phyloP scores from a whole-genome alignment of 1,140 invertebrate species.

The Batillaria attramentaria region DNA sequence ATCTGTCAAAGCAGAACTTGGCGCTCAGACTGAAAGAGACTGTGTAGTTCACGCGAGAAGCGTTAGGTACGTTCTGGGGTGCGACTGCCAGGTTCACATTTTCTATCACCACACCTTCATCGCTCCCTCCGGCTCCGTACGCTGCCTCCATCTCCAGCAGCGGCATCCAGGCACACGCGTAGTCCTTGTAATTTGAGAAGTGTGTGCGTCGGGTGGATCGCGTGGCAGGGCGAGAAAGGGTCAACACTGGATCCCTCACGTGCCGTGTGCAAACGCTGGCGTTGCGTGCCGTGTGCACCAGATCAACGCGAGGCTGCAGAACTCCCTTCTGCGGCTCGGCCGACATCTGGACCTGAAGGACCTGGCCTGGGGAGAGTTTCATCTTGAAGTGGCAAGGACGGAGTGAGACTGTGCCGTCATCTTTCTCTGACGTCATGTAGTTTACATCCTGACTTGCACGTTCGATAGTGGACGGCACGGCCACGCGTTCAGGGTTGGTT shows the following conservation, averaged over 20 bases:
- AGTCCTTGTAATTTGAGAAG: constrained; percentile 35
- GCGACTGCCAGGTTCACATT: constrained; percentile 27
- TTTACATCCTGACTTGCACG: neutral
- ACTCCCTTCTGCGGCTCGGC: constrained; percentile 41
- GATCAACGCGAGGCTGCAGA: constrained; percentile 36
- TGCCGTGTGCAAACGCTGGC: constrained; percentile 50
- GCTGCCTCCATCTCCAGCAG: constrained; percentile 52
- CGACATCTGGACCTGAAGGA: constrained; percentile 43
- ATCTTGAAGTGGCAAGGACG: constrained; percentile 39
- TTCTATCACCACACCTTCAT: constrained; percentile 38
- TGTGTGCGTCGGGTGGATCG: neutral
- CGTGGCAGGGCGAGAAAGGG: constrained; percentile 37
- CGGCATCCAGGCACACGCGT: constrained; percentile 44
- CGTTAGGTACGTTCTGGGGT: neutral
- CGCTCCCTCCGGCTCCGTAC: constrained; percentile 28
- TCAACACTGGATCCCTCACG: constrained; percentile 44
- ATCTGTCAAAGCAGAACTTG: constrained; percentile 40
- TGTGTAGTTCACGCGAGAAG: constrained; percentile 12
- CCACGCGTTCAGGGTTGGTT: neutral
- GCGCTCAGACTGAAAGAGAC: constrained; percentile 36
- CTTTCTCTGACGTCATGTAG: constrained; percentile 27
- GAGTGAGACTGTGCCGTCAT: constrained; percentile 1
- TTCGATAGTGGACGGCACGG: neutral
- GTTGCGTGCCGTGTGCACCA: constrained; percentile 47
- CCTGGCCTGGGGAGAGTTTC: constrained; percentile 42